phyloP scores from a whole-genome alignment of 2,113 vertebrate genomes.

The Salvator merianae region DNA sequence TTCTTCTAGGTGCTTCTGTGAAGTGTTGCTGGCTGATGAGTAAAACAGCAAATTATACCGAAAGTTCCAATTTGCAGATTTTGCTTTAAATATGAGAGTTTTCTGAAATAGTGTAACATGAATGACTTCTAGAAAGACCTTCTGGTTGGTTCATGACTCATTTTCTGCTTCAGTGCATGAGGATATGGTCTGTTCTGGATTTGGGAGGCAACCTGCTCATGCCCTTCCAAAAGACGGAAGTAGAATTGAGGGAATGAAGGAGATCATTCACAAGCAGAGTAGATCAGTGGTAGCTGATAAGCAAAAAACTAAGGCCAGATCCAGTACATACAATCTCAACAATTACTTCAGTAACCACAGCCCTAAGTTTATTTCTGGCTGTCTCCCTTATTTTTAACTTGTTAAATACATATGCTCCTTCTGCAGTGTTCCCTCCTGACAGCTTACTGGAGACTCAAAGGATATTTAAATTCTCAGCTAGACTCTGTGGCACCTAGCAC shows the following conservation, averaged over 20 bases:
- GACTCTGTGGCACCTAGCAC: not conserved
- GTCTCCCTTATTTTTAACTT: not conserved
- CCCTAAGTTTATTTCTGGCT: not conserved
- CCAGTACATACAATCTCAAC: not conserved
- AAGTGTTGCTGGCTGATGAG: not conserved
- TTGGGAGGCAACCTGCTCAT: slow-evolving; percentile 47
- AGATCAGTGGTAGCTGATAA: not conserved
- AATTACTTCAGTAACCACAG: not conserved
- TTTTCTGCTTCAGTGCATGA: slow-evolving; percentile 2
- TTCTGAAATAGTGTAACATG: not conserved
- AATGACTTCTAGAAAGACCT: not conserved
- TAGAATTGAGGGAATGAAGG: too few relatives aligned
- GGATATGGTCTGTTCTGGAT: not conserved
- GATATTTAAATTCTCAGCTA: not conserved
- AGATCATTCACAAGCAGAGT: not conserved
- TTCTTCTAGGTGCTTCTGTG: not conserved
- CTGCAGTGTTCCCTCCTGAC: not conserved
- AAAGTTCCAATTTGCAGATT: not conserved
- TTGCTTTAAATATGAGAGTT: not conserved
- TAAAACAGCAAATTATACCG: not conserved
- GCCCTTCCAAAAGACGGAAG: not conserved
- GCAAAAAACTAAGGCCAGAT: not conserved
- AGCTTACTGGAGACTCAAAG: not conserved
- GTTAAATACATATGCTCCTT: not conserved
- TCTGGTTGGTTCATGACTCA: not conserved